Base-by-base conservation (phyloP, 2,888 invertebrate species). In the Baronia brevicornis region DNA sequence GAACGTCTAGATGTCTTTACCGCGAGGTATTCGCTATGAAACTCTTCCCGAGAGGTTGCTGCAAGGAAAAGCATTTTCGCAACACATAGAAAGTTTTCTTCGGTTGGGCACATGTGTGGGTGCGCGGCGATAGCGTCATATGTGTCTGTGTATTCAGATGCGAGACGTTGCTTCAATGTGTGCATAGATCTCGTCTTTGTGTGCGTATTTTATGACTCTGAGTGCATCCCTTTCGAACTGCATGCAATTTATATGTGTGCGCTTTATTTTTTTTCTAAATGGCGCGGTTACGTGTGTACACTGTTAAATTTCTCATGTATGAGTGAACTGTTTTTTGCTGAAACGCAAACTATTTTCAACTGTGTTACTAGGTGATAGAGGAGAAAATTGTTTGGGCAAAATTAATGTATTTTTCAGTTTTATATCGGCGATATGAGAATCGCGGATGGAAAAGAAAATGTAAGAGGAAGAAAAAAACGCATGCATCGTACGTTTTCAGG, bases 1-100 rank as follows among this genome's bases (percentile, higher is more conserved):
- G 67, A 69, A 69, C 78, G 74, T 64, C 62, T 60, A 63, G 67
- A 70, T 65, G 84, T 80, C 82, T 84, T 82, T 84, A 84, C 84
- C 84, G 84, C 84, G 84, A 84, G 84, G 84, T 84, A 79, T 80
- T 78, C 84, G 79, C 84, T 84, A 71, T 82, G 79, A 70, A 84
- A 84, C 84, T 84, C 84, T 84, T 80, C 75, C 80, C 80, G 79
- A 77, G 77, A 80, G 80, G 73, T 82, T 78, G 80, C 67, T 75
- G 84, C 84, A 82, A 84, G 82, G 82, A 84, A 84, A 84, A 82
- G 84, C 82, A 84, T 84, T 82, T 78, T 71, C 65, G 56, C 73
- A 73, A 84, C 80, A 84, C 82, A 84, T 74, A 50, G 60, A 82
- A 62, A 60, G 64, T 70, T 82, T 84, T 84, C 84, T 82, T 82